A percentile compares a stretch with the other conserved stretches of the same genome.
phyloP scores from a whole-genome alignment of 1,140 invertebrate species.

The Pseudomyrmex gracilis region DNA sequence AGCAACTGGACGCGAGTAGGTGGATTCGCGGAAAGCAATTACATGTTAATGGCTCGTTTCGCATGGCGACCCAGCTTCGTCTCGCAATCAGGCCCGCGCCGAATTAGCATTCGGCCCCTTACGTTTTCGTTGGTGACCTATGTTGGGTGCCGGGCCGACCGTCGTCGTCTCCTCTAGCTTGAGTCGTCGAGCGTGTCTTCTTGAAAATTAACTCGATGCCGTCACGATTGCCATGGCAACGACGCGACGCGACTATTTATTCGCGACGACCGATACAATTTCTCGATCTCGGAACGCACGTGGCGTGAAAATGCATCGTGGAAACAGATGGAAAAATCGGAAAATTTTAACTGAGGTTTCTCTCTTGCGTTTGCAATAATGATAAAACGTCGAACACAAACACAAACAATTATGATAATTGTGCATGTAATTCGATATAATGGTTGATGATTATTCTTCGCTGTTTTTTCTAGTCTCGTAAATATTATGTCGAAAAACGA shows the following conservation, averaged over 20 bases:
- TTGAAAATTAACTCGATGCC: slow-evolving; percentile 40
- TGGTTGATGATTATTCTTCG: neutral
- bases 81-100: slow-evolving; percentile 67
- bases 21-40: slow-evolving; percentile 84
- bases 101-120: slow-evolving; percentile 81
- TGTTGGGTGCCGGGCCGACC: slow-evolving; percentile 42
- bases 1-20: slow-evolving; percentile 83
- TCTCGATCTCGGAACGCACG: neutral
- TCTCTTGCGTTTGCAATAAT: no score
- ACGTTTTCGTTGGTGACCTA: slow-evolving; percentile 57
- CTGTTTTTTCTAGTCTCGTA: neutral
- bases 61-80: slow-evolving; percentile 81
- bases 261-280: slow-evolving; percentile 24
- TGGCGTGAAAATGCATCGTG: neutral
- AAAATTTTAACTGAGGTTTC: no score
- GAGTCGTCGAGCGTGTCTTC: slow-evolving; percentile 53
- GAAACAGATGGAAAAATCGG: no score
- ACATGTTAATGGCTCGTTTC: slow-evolving; percentile 83
- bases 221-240: slow-evolving; percentile 25
- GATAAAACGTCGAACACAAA: no score
- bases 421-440: neutral
- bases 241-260: slow-evolving; percentile 14
- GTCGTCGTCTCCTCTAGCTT: slow-evolving; percentile 19
- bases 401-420: no score
- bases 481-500: no score